These are phyloP conservation scores for Polydrusus tereticollis DNA, from an alignment of 2,888 invertebrate genomes.

Conservation along the genomic window DNA sequence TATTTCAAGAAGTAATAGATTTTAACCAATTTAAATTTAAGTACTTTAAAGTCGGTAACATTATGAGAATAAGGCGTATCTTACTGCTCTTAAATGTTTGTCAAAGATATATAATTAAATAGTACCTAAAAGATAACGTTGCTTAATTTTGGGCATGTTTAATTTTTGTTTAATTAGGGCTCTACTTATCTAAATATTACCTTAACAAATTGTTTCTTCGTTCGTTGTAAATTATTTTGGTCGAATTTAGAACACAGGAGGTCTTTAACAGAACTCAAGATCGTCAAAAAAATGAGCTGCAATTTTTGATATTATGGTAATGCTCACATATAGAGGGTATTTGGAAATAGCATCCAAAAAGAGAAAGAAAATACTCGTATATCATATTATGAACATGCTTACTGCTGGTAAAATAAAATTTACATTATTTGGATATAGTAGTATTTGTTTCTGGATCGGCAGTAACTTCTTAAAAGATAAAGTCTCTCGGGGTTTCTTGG, in stretches of 20 bases:
- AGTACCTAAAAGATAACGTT: slow-evolving; percentile 26
- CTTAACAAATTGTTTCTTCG: not conserved
- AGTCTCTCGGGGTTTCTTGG: no score
- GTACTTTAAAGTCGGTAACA: not conserved
- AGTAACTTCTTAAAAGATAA: no score
- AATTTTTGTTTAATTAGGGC: slow-evolving; percentile 21
- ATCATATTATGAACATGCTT: no score
- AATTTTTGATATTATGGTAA: no score
- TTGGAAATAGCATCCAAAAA: no score
- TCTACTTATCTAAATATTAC: not conserved
- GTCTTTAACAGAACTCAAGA: no score
- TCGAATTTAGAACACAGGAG: not conserved
- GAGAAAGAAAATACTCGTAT: no score
- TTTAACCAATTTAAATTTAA: not conserved
- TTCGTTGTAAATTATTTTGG: not conserved
- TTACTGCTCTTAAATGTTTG: slow-evolving; percentile 26
- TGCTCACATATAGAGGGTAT: no score
- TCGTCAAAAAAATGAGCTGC: no score
- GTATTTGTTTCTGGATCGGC: no score
- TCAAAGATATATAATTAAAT: slow-evolving; percentile 37
- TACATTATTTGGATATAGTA: no score
- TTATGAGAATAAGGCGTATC: slow-evolving; percentile 24
- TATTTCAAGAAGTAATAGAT: not conserved
- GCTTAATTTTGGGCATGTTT: not conserved
- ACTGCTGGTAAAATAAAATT: no score